Evolutionary conservation across 1,140 invertebrate genomes (phyloP), one percentile per base, ranked within the genome.

Genomic region (Micrasema minimum): DNA sequence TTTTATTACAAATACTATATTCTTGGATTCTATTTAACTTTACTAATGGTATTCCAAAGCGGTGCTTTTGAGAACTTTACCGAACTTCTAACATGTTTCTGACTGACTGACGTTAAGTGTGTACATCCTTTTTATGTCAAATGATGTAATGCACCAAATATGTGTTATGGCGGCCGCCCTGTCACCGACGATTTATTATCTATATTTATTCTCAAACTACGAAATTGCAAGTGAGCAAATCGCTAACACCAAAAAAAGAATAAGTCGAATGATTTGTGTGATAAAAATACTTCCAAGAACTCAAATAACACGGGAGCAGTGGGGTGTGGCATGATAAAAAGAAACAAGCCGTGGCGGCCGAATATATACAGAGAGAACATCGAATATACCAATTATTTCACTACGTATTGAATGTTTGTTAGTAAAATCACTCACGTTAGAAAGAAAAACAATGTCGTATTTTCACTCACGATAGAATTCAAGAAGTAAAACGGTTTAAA

Each of bases 111-210:
- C 64, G 26, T 50, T 66, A 53, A 66, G 46, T 66, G 26, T 26
- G 22, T 16, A 45, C 66, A 55, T 68, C 66, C 66, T 68, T 68
- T 65, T 65, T 55, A 57, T 68, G 66, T 68, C 66, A 68, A 68
- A 59, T 68, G 66, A 68, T 68, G 66, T 68, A 68, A 68, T 68
- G 66, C 66, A 45, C 66, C 50, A 46, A 67, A 41, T 45, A 68
- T 59, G 9, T n/a, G n/a, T n/a, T 37, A 57, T 57, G 26, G 53
- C 53, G n/a, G 35, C 31, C 53, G 53, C 35, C 35, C 53, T 57
- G 53, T 57, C 53, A 57, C 20, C 35, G 35, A 16, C 10, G 35
- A 37, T 14, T 35, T 18, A 12, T 14, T 37, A 23, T 0, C 35
- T 57, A 57, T 57, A 57, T 35, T 57, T 57, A 37, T n/a, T 14